Evolutionary conservation across 2,113 vertebrate species (phyloP), one percentile per base, ranked within the genome.

Genomic region (Oxyura jamaicensis): DNA sequence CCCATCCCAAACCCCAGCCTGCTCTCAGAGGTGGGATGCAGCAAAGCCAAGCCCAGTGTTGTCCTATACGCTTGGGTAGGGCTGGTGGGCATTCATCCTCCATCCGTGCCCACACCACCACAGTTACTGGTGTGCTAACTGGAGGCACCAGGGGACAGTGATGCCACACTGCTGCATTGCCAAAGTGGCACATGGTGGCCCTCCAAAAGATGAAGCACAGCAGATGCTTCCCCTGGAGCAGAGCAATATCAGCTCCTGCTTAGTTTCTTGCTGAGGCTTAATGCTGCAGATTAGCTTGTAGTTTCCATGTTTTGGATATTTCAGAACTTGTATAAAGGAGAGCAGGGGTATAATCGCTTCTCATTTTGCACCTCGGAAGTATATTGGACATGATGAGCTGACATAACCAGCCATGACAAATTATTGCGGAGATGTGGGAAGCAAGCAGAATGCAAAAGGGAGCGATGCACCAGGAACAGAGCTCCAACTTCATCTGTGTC

Each of bases 141-240:
- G 59, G 23, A 16, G 3, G 3, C 60, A 39, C 35, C 56, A 6
- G 79, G 33, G 15, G 15, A 1, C 42, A 42, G 18, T 3, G 35
- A 11, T 6, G 28, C 0, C 0, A 0, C 21, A 2, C 36, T 44
- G 46, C 35, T 77, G 2, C 1, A 10, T 31, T 16, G 19, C 11
- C 52, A 33, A 36, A 78, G 11, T 17, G 7, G 3, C 2, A 8
- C 10, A 6, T 79, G 26, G 29, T 11, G 5, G 2, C 22, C 11
- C 48, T 71, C 60, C 20, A 10, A 9, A 46, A 79, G 28, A 18
- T 76, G 25, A 19, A 33, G 2, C 9, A 59, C 2, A 1, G 44
- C 46, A 83, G 75, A 21, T 29, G 28, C 59, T 52, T 50, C 46
- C 36, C 31, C 68, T 58, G 48, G 52, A 78, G 68, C 71, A 52